Evolutionary conservation across 2,797 vertebrate genomes (phyloP), one percentile per base, ranked within the genome.

Genomic region (Orientallactaga sibirica): DNA sequence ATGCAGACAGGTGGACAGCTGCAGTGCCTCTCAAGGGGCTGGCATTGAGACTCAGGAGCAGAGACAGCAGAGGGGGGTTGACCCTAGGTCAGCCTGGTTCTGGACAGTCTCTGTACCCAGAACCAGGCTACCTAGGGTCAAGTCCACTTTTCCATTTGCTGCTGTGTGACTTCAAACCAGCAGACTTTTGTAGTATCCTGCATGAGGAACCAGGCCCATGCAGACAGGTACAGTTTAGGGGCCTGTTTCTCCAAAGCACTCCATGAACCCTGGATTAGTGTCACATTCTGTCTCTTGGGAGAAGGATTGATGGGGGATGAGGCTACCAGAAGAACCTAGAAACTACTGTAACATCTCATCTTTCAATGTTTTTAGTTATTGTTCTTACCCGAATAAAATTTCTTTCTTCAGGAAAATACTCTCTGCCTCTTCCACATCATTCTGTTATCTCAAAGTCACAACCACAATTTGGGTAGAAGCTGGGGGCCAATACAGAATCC

Each of bases 241-340:
- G 79, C 73, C 16, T 68, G 62, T 76, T 79, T 73, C 68, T 89
- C 33, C 71, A 76, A 74, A 82, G 85, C 58, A 43, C n/a, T 61
- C 1, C 5, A 48, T 88, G 61, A 91, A 80, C 18, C 52, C 41
- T 52, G 27, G 67, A 25, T 5, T 2, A 83, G n/a, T 18, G 48
- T 20, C 14, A 29, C 48, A 48, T 79, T 83, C 75, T 76, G 62
- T 68, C 41, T 85, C 71, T 66, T 41, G 1, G 78, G 27, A 80
- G 27, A 62, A 43, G 4, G 61, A 33, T 12, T 86, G 61, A 90
- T 29, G 29, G 73, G 74, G 33, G 29, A 58, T 64, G 62, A 76
- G 18, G 41, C 55, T 74, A 67, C 37, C 11, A 83, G 80, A 76
- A 92, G 24, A 96, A 88, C 79, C 61, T 88, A 75, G 76, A 78